Evolutionary conservation across 1,140 invertebrate species (phyloP), one percentile per base, ranked within the genome.

Genomic region (Aphelinus certus): DNA sequence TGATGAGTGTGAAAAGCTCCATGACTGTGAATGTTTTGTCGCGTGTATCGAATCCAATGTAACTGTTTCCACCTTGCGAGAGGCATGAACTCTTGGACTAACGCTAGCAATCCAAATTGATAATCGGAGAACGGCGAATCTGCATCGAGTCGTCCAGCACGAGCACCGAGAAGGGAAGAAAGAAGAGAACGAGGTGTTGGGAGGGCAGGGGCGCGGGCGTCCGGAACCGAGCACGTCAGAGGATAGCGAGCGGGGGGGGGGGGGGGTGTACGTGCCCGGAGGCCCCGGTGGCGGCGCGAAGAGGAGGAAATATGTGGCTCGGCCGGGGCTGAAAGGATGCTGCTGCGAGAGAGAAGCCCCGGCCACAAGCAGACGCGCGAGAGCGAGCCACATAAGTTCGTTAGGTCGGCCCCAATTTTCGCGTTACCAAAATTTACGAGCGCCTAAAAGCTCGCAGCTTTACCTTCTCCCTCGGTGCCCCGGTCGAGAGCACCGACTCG

Each of bases 351-450:
- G 53, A 10, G 5, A 55, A 26, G 26, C 26, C 26, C 26, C 26
- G 26, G 26, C 26, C 26, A 26, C 26, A 26, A 26, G 73, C 61
- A 71, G 71, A 74, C 76, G 70, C 78, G 73, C 80, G 78, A 48
- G 66, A 48, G 47, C 66, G 60, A 70, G 79, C 78, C 79, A 82
- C 81, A 82, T 83, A 82, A 83, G 82, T 83, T 83, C 81, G 82
- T 83, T 83, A 83, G 79, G 79, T 81, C 79, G 80, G 79, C 80
- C 79, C 80, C 80, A 83, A 83, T 83, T 83, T 83, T 77, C 79
- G 78, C 81, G 79, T 83, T 81, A 83, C 79, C 79, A 83, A 78
- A 83, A 83, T 83, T 83, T 83, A 83, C 80, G 81, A 81, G 78
- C 79, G 55, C 71, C 80, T 83, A 83, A 83, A 83, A 83, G 80